Conservation (phyloP, 1,140 invertebrate genomes). For the Danaus plexippus region DNA sequence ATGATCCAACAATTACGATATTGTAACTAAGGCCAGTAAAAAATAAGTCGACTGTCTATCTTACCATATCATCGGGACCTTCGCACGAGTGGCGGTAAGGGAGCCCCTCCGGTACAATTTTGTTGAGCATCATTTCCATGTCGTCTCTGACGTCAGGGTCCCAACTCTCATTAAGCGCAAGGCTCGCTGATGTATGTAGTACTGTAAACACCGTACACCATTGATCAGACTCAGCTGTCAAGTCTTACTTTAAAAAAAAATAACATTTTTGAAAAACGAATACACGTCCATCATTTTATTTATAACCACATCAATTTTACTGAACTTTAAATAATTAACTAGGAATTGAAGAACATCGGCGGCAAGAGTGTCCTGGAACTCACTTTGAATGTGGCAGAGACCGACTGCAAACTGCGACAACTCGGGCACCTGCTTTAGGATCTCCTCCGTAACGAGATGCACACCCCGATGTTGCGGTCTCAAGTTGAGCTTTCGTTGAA, state of each 20-base stretch:
- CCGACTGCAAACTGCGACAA: conserved; percentile 93
- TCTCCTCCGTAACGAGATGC: conserved; percentile 95
- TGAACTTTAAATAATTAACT: conserved; percentile 10
- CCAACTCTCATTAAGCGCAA: conserved; percentile 98
- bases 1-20: no score
- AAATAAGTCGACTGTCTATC: conserved; percentile 24
- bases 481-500: conserved; percentile 96
- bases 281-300: no score
- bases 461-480: conserved; percentile 94
- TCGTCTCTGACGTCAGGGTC: conserved; percentile 97
- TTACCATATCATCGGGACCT: conserved; percentile 98
- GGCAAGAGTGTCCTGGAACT: conserved; percentile 70
- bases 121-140: conserved; percentile 99
- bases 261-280: no score
- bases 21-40: no score
- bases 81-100: conserved; percentile 96
- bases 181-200: conserved; percentile 96
- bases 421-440: conserved; percentile 93
- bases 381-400: conserved; percentile 96
- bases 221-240: conserved; percentile 43
- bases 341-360: conserved; percentile 45
- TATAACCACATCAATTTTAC: no score
- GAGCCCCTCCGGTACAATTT: conserved; percentile 97
- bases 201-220: conserved; percentile 77
- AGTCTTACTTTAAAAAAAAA: no score